Evolutionary conservation across 2,113 vertebrate genomes (phyloP).

Genomic region (Tapirus terrestris): DNA sequence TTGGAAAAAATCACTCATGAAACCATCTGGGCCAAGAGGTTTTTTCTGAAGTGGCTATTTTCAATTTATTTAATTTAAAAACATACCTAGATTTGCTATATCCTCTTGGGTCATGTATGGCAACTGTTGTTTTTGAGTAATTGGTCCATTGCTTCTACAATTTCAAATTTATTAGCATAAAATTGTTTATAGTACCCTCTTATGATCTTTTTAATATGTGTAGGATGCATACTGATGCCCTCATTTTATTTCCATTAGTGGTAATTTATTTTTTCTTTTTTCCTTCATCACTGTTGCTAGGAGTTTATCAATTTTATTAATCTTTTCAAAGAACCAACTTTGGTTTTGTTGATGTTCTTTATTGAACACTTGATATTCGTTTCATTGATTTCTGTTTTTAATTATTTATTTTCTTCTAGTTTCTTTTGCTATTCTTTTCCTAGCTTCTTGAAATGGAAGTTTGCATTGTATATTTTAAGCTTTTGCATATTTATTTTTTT

Average conservation of each 20-base stretch:
- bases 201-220: not conserved
- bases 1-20: not conserved
- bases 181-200: not conserved
- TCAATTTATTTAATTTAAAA: not conserved
- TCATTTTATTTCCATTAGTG: not conserved
- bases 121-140: not conserved
- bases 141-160: not conserved
- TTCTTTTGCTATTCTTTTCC: not conserved
- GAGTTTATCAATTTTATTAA: not conserved
- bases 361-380: not conserved
- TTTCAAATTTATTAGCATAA: not conserved
- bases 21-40: not conserved
- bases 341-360: not conserved
- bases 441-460: not conserved
- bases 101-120: not conserved
- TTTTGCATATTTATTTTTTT: not conserved
- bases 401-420: not conserved
- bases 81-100: slow-evolving; percentile 24
- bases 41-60: not conserved
- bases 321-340: not conserved
- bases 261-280: not conserved
- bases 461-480: not conserved
- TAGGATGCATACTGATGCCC: not conserved
- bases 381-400: not conserved
- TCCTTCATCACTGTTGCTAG: not conserved